These are phyloP conservation scores for Junonia oenone DNA, from an alignment of 2,888 invertebrate species.

Conservation along the genomic window DNA sequence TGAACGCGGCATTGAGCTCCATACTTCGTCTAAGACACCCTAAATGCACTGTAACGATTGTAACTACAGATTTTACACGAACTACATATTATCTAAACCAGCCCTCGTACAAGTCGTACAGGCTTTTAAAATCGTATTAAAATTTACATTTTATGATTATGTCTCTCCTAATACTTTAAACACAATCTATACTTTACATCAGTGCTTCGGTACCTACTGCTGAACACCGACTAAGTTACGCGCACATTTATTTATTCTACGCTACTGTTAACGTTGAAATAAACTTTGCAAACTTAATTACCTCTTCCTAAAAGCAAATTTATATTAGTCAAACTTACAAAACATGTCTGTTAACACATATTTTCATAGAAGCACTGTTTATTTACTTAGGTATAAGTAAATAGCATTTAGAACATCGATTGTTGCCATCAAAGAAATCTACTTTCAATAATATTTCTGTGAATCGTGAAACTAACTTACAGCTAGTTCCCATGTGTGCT, in stretches of 20 bases:
- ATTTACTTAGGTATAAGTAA: neutral
- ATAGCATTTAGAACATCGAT: neutral
- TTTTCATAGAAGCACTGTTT: neutral
- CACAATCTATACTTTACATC: neutral
- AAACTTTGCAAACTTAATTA: neutral
- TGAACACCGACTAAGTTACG: neutral
- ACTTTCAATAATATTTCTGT: neutral
- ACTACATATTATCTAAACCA: constrained; percentile 4
- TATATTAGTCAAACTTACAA: neutral
- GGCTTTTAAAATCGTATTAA: constrained; percentile 2
- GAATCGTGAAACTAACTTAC: constrained; percentile 12
- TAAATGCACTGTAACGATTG: constrained; percentile 28
- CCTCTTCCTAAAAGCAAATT: neutral
- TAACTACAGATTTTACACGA: constrained; percentile 19
- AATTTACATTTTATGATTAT: constrained; percentile 1
- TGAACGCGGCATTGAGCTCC: constrained; percentile 26
- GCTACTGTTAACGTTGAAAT: neutral
- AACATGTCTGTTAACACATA: neutral
- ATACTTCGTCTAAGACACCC: constrained; percentile 22
- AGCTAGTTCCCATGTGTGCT: constrained; percentile 16
- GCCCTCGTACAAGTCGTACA: constrained; percentile 4
- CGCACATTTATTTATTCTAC: neutral
- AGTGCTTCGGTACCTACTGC: neutral
- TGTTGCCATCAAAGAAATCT: neutral
- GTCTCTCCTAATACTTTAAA: constrained; percentile 6